These are phyloP conservation scores for Ceratina japonica DNA, from an alignment of 1,140 invertebrate species.

Conservation along the genomic window DNA sequence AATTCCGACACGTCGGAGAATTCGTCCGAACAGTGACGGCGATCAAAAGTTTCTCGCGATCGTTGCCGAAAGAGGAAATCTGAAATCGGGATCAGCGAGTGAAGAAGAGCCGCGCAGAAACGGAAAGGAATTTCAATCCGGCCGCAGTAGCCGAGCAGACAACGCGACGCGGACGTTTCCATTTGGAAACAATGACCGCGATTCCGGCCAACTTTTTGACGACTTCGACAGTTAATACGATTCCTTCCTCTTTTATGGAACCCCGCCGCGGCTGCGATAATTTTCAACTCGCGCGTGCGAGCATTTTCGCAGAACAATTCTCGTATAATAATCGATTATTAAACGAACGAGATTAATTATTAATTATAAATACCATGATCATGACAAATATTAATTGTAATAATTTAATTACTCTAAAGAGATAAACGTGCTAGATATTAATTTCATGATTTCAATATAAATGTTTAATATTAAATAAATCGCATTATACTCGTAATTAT, in stretches of 20 bases:
- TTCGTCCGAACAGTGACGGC: background rate
- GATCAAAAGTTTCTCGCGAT: conserved; percentile 4
- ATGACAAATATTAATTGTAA: no score
- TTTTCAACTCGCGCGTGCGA: conserved; percentile 3
- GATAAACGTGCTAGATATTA: no score
- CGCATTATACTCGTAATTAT: no score
- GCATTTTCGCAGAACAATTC: no score
- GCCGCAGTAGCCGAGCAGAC: conserved; percentile 49
- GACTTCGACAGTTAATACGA: conserved; percentile 62
- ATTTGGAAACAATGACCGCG: conserved; percentile 56
- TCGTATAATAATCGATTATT: no score
- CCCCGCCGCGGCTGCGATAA: conserved; percentile 4
- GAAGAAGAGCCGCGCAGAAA: background rate
- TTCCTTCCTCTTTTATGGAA: conserved; percentile 5
- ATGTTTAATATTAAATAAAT: no score
- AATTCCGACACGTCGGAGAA: background rate
- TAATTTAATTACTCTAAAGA: no score
- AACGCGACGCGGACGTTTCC: conserved; percentile 42
- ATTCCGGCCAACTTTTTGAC: conserved; percentile 58
- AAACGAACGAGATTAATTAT: no score
- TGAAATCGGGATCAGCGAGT: no score
- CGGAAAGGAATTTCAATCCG: conserved; percentile 57
- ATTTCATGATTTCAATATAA: no score
- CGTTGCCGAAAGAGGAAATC: conserved; percentile 7
- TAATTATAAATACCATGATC: no score